Conservation (phyloP, 2,113 vertebrate species). For the Pelmatolapia mariae region DNA sequence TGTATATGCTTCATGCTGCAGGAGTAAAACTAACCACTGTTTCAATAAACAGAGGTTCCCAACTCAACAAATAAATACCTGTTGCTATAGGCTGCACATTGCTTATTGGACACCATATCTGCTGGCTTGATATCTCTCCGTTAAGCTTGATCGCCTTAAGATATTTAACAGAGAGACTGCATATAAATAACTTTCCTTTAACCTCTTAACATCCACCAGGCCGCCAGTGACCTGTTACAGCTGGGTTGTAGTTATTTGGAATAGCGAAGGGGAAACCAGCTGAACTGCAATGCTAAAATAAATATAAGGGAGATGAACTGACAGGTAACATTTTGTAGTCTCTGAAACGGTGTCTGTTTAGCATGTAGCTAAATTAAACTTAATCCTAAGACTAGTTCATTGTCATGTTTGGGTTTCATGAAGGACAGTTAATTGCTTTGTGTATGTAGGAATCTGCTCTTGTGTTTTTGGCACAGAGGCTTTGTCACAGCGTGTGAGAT, state of each 20-base stretch:
- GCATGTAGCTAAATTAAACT: background rate
- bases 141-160: background rate
- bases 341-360: background rate
- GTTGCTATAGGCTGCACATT: accelerated
- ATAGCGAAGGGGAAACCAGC: background rate
- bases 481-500: background rate
- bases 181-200: background rate
- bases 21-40: background rate
- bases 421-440: background rate
- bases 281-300: accelerated
- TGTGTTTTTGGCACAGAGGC: background rate
- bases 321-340: background rate
- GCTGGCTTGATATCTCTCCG: accelerated
- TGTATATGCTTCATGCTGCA: background rate
- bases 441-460: background rate
- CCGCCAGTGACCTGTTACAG: background rate
- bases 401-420: background rate
- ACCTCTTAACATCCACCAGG: background rate
- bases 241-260: background rate
- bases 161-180: background rate
- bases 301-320: background rate
- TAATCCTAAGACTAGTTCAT: background rate
- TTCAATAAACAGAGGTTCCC: background rate
- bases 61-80: background rate
- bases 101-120: background rate